A percentile compares a stretch with the other conserved stretches of the same genome.
Conservation (phyloP, 2,888 invertebrate species). For the Bunonema sp. region DNA sequence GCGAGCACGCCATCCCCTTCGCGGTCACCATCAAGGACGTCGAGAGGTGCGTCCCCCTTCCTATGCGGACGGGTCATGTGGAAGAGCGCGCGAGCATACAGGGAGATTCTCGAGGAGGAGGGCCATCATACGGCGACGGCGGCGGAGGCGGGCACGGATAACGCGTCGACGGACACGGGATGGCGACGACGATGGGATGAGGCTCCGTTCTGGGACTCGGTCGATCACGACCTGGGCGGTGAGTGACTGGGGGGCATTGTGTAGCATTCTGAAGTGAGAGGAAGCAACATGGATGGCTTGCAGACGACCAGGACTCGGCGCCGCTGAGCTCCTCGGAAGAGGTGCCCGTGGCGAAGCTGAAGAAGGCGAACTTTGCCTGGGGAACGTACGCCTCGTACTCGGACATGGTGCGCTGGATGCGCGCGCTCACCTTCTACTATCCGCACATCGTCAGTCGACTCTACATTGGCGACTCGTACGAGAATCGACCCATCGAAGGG, state of each 20-base stretch:
- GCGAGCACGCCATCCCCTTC: slow-evolving; percentile 12
- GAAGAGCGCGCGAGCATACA: too few relatives aligned
- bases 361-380: slow-evolving; percentile 27
- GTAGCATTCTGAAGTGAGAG: too few relatives aligned
- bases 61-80: background rate
- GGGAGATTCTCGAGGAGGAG: too few relatives aligned
- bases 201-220: too few relatives aligned
- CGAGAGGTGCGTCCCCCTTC: slow-evolving; percentile 13
- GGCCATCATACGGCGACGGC: too few relatives aligned
- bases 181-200: too few relatives aligned
- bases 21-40: slow-evolving; percentile 29
- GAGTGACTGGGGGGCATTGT: too few relatives aligned
- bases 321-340: slow-evolving; percentile 1
- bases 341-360: slow-evolving; percentile 15
- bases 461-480: slow-evolving; percentile 34
- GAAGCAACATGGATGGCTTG: background rate
- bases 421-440: slow-evolving; percentile 36
- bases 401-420: slow-evolving; percentile 23
- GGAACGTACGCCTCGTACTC: slow-evolving; percentile 36
- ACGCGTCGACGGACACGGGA: too few relatives aligned
- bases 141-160: too few relatives aligned
- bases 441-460: slow-evolving; percentile 31
- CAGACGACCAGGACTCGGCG: slow-evolving; percentile 3
- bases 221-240: too few relatives aligned
- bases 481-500: slow-evolving; percentile 39